Evolutionary conservation across 2,113 vertebrate genomes (phyloP).

Genomic region (Rissa tridactyla): DNA sequence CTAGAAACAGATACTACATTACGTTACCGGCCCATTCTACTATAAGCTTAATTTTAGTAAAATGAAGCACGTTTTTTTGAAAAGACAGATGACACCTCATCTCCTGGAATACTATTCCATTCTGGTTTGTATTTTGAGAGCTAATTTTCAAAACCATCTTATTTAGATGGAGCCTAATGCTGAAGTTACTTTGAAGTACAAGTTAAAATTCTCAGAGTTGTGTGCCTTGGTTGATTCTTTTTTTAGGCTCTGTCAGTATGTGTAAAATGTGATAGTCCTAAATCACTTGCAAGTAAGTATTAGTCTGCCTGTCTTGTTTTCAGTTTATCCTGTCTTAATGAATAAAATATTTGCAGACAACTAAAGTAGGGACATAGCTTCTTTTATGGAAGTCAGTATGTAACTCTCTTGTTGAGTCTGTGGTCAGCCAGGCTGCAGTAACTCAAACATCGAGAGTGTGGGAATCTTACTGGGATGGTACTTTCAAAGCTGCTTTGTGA

Average conservation of each 20-base stretch:
- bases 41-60: neutral
- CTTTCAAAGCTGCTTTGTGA: conserved; percentile 20
- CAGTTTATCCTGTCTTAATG: neutral
- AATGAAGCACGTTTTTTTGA: neutral
- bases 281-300: neutral
- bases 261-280: neutral
- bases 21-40: neutral
- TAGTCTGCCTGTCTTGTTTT: neutral
- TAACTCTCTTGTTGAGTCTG: conserved; percentile 34
- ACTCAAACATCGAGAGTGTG: neutral
- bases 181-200: neutral
- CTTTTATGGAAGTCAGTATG: neutral
- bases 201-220: neutral
- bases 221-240: neutral
- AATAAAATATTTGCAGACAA: neutral
- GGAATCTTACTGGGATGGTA: conserved; percentile 3
- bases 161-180: neutral
- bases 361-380: neutral
- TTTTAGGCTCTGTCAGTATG: neutral
- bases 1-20: neutral
- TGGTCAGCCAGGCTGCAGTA: conserved; percentile 1
- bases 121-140: neutral
- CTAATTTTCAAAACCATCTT: neutral
- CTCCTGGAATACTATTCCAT: neutral
- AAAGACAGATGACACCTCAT: neutral